Evolutionary conservation across 2,113 vertebrate genomes (phyloP), one percentile per base, ranked within the genome.

Genomic region (Gadus macrocephalus): DNA sequence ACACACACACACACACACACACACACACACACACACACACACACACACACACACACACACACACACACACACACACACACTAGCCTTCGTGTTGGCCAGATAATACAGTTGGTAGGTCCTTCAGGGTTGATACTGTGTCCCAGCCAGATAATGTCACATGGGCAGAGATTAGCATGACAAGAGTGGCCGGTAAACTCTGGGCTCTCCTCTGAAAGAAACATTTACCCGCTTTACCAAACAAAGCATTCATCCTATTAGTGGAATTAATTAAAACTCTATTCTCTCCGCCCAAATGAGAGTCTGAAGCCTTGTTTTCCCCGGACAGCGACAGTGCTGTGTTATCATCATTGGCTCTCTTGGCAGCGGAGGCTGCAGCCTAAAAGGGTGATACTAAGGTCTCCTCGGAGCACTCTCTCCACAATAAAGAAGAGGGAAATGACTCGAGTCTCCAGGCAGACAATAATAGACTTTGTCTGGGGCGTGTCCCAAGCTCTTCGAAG

Each of bases 211-310:
- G 63, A 70, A 71, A 67, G 67, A 53, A 74, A 70, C 73, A 83
- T 80, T 78, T 61, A 78, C 82, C 79, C 71, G 75, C 75, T 60
- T 73, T 73, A 72, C 77, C 55, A 81, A 84, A 84, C 79, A 85
- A 85, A 84, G 82, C 77, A 69, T 60, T 78, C 69, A 76, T 61
- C 67, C 79, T 68, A 81, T 87, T 88, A 86, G 74, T 28, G 58
- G n/a, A 74, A 65, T 17, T 85, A 84, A 86, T 83, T 85, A 76
- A 81, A 86, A 83, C 76, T 81, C 76, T 69, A 76, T 84, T 80
- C 20, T 1, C 58, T 60, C 4, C 69, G 81, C 69, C 73, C 77
- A 58, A 79, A 85, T 72, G 72, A 71, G 74, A 25, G 81, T 78
- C 83, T 28, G 14, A 5, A 75, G 81, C 70, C 79, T 64, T 82